phyloP scores from a whole-genome alignment of 2,113 vertebrate species.

The Notechis scutatus region DNA sequence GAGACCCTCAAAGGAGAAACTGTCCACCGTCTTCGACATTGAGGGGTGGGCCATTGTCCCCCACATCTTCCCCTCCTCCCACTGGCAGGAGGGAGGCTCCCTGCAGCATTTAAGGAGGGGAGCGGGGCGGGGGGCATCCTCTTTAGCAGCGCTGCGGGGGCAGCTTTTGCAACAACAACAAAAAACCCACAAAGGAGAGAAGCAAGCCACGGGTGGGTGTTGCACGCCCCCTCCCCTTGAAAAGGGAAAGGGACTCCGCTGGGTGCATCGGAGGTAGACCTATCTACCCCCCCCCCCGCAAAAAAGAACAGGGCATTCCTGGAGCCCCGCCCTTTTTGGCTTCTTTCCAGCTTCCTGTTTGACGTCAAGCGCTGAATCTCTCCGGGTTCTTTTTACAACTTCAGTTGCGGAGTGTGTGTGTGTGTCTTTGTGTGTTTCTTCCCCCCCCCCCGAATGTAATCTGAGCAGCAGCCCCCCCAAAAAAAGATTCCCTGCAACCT shows the following conservation, averaged over 20 bases:
- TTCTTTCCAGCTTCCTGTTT: constrained; percentile 64
- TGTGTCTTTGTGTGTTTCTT: background rate
- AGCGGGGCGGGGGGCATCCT: background rate
- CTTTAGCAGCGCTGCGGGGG: background rate
- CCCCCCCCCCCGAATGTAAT: constrained; percentile 53
- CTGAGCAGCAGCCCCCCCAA: constrained; percentile 26
- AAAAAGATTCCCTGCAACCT: background rate
- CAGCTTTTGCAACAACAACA: background rate
- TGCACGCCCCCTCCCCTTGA: background rate
- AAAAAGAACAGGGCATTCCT: background rate
- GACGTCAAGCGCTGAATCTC: constrained; percentile 57
- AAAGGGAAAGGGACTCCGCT: background rate
- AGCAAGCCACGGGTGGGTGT: background rate
- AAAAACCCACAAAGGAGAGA: background rate
- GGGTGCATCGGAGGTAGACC: background rate
- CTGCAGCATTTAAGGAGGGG: background rate
- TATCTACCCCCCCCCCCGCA: background rate
- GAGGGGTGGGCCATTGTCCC: background rate
- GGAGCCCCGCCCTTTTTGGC: constrained; percentile 43
- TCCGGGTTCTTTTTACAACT: constrained; percentile 11
- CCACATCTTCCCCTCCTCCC: too few species aligned
- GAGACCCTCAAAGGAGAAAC: background rate
- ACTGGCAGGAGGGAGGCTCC: background rate
- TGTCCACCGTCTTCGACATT: background rate
- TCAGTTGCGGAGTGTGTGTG: constrained; percentile 49